Conservation (phyloP, 2,888 invertebrate genomes). For the Chloromyia formosa region DNA sequence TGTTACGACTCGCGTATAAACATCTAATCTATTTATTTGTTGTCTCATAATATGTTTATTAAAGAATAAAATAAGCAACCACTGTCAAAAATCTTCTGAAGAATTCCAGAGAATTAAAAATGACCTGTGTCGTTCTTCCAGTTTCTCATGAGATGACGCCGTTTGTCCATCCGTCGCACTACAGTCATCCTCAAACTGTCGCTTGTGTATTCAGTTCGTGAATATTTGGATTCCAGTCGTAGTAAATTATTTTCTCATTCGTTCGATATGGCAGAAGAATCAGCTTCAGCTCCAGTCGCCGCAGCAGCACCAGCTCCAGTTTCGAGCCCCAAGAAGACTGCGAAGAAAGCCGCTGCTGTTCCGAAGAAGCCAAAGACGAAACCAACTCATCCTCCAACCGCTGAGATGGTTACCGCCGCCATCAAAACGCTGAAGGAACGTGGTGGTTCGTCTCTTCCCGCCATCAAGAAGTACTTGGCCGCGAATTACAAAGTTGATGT, state of each 20-base stretch:
- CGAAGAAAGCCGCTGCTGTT: background rate
- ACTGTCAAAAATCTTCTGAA: no score
- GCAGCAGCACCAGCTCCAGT: background rate
- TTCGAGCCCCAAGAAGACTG: background rate
- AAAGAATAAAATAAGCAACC: no score
- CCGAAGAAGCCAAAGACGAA: slow-evolving; percentile 27
- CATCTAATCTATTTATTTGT: no score
- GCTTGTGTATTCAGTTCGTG: background rate
- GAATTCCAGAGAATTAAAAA: background rate
- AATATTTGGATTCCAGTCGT: background rate
- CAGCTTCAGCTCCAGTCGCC: background rate
- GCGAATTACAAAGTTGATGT: slow-evolving; percentile 70
- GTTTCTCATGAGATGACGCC: slow-evolving; percentile 33
- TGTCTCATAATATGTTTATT: no score
- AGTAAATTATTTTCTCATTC: background rate
- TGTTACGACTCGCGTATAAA: no score
- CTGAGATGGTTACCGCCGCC: slow-evolving; percentile 69
- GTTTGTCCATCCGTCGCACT: background rate
- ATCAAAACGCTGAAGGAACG: slow-evolving; percentile 66
- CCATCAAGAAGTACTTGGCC: slow-evolving; percentile 69
- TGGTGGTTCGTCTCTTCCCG: slow-evolving; percentile 68
- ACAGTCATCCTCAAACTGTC: slow-evolving; percentile 27
- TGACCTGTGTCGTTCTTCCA: slow-evolving; percentile 11
- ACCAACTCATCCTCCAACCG: slow-evolving; percentile 64
- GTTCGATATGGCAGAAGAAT: slow-evolving; percentile 23